These are phyloP conservation scores for Augochlorella aurata DNA, from an alignment of 2,888 invertebrate species.

Conservation along the genomic window DNA sequence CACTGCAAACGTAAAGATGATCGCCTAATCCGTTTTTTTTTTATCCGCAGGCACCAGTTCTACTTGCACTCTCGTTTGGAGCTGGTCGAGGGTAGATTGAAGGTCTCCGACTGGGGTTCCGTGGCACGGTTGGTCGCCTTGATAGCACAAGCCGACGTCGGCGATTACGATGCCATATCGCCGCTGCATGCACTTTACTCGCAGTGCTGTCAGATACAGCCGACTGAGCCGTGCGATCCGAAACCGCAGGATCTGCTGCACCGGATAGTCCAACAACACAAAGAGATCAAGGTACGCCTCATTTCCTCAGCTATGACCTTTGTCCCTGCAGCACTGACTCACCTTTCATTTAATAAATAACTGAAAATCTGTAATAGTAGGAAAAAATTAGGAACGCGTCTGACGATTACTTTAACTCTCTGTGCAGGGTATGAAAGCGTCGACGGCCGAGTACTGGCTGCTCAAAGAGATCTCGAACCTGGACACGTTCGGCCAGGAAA, in stretches of 20 bases:
- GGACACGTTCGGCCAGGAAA: constrained; percentile 92
- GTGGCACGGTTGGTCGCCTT: constrained; percentile 89
- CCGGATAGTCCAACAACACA: constrained; percentile 86
- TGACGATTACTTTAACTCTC: background rate
- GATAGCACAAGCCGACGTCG: constrained; percentile 88
- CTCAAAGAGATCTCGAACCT: constrained; percentile 91
- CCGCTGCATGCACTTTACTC: constrained; percentile 86
- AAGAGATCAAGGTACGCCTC: constrained; percentile 82
- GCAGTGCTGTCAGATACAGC: constrained; percentile 86
- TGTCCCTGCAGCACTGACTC: too few species aligned
- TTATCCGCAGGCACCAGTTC: constrained; percentile 87
- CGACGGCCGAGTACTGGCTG: constrained; percentile 92
- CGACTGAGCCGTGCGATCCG: constrained; percentile 83
- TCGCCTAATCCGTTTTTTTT: constrained; percentile 17
- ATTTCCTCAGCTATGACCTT: background rate
- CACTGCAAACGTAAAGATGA: too few species aligned
- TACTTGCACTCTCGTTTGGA: constrained; percentile 92
- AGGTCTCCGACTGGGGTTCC: constrained; percentile 87
- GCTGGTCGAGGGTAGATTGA: constrained; percentile 88
- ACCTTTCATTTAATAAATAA: too few species aligned
- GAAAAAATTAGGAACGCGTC: too few species aligned
- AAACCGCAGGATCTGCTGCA: constrained; percentile 86
- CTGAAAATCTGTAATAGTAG: too few species aligned
- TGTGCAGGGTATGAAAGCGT: constrained; percentile 85
- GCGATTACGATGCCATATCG: constrained; percentile 86